Evolutionary conservation across 2,888 invertebrate species (phyloP).

Genomic region (Hermaeophaga mercurialis): DNA sequence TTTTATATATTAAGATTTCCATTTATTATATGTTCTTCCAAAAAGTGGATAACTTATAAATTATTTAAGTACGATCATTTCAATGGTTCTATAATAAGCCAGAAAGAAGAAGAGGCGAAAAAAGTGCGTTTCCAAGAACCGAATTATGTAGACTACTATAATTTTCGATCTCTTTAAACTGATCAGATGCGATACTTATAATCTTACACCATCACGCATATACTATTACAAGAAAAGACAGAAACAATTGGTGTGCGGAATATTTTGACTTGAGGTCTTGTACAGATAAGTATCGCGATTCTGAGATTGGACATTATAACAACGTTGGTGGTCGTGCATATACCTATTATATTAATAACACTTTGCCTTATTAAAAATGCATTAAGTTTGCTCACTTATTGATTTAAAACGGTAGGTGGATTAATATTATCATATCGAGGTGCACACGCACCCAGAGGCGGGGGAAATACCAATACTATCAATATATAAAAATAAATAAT

Average conservation of each 20-base stretch:
- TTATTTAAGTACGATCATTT: too few species aligned
- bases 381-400: conserved; percentile 55
- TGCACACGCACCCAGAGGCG: conserved; percentile 29
- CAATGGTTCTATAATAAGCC: too few species aligned
- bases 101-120: too few species aligned
- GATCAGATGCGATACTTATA: too few species aligned
- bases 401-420: conserved; percentile 55
- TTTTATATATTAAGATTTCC: too few species aligned
- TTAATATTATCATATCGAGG: conserved; percentile 39
- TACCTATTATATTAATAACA: conserved; percentile 57
- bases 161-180: too few species aligned
- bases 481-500: too few species aligned
- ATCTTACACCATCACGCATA: conserved; percentile 6
- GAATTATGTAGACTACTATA: too few species aligned
- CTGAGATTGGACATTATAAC: conserved; percentile 50
- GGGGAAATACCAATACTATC: too few species aligned
- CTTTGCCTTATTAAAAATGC: conserved; percentile 56
- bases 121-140: too few species aligned
- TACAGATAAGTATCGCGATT: conserved; percentile 51
- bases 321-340: conserved; percentile 56
- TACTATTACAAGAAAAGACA: conserved; percentile 29
- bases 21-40: too few species aligned
- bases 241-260: conserved; percentile 36
- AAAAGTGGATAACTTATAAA: too few species aligned
- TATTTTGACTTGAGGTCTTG: conserved; percentile 42